A percentile compares a stretch with the other conserved stretches of the same genome.
Conservation (phyloP, 2,113 vertebrate species). For the Zosterops lateralis region DNA sequence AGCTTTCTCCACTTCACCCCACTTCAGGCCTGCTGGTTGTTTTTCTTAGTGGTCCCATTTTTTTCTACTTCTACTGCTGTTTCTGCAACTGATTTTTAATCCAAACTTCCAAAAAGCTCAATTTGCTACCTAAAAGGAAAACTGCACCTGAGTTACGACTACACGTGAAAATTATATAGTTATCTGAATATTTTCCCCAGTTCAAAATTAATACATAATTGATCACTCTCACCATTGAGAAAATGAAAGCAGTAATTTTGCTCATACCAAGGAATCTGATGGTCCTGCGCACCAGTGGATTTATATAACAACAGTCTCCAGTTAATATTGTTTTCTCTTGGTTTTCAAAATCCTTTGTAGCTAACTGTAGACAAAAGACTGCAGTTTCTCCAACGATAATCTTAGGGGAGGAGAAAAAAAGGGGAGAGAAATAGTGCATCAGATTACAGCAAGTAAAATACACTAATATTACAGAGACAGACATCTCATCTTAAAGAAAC, state of each 20-base stretch:
- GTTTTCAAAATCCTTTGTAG: constrained; percentile 93
- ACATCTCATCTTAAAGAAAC: neutral
- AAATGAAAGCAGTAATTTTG: constrained; percentile 45
- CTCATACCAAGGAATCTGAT: constrained; percentile 94
- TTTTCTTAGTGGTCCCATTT: neutral
- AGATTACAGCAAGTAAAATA: constrained; percentile 45
- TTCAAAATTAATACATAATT: neutral
- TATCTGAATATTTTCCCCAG: neutral
- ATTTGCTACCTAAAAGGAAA: neutral
- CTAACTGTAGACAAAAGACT: constrained; percentile 95
- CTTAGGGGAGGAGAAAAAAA: constrained; percentile 72
- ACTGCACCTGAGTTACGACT: neutral
- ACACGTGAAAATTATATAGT: neutral
- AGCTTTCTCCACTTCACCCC: neutral
- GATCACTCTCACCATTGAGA: neutral
- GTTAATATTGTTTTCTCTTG: constrained; percentile 93
- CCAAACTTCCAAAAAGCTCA: neutral
- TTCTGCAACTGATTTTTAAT: neutral
- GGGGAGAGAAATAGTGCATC: constrained; percentile 49
- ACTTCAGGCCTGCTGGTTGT: neutral
- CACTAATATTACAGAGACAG: neutral
- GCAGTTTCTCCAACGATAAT: constrained; percentile 94
- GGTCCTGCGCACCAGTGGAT: constrained; percentile 92
- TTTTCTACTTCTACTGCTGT: neutral
- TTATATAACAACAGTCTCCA: constrained; percentile 98